Percentiles rank a stretch among this genome's conserved stretches.
Conservation (phyloP, 1,140 invertebrate species). For the Drosophila littoralis region DNA sequence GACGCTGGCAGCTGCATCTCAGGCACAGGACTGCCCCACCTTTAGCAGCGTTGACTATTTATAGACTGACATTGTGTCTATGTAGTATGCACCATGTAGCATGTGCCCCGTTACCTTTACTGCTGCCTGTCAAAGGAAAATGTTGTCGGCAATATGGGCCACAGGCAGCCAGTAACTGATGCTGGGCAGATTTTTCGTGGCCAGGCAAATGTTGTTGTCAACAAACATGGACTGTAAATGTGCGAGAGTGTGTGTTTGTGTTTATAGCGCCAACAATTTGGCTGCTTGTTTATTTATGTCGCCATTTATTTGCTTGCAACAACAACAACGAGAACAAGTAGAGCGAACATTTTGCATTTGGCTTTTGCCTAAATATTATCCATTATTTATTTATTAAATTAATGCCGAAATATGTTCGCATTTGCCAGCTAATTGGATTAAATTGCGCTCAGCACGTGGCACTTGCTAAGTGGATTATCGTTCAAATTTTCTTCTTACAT, state of each 20-base stretch:
- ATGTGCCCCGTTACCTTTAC: neutral
- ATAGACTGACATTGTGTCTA: slow-evolving; percentile 51
- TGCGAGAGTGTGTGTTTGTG: slow-evolving; percentile 33
- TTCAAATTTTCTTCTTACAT: neutral
- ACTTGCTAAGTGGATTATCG: slow-evolving; percentile 36
- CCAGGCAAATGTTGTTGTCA: slow-evolving; percentile 30
- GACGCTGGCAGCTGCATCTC: slow-evolving; percentile 40
- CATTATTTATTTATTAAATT: slow-evolving; percentile 35
- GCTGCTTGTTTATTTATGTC: slow-evolving; percentile 69
- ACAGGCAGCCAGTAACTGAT: slow-evolving; percentile 22
- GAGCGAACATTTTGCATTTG: slow-evolving; percentile 26
- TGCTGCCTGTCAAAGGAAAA: slow-evolving; percentile 30
- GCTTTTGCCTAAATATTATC: slow-evolving; percentile 47
- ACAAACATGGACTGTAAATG: slow-evolving; percentile 32
- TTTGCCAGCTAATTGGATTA: slow-evolving; percentile 43
- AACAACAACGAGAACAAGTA: slow-evolving; percentile 14
- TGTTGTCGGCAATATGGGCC: neutral
- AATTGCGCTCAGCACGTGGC: slow-evolving; percentile 29
- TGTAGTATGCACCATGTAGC: slow-evolving; percentile 29
- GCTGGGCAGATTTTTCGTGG: slow-evolving; percentile 27
- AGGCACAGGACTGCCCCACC: slow-evolving; percentile 17
- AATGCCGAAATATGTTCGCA: slow-evolving; percentile 6
- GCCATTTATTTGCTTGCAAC: slow-evolving; percentile 57
- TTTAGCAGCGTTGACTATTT: slow-evolving; percentile 34
- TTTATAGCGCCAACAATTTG: slow-evolving; percentile 75